Percentiles rank a stretch among this genome's conserved stretches.
Evolutionary conservation across 1,140 invertebrate genomes (phyloP).

Genomic region (Bacillus rossius): DNA sequence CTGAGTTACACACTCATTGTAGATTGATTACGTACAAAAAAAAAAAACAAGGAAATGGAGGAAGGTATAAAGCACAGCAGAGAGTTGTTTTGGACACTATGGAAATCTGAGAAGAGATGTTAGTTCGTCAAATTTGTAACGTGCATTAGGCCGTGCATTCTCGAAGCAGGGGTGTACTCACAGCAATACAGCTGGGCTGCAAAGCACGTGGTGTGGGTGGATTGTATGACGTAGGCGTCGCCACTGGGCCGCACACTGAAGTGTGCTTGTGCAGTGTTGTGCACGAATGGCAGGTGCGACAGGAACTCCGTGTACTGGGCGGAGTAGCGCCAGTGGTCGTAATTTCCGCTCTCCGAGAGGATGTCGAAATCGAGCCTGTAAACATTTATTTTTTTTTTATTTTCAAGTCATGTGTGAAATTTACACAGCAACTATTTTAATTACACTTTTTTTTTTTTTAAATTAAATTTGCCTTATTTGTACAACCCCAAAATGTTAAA

Average conservation of each 20-base stretch:
- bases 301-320: slow-evolving; percentile 59
- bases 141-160: too few relatives aligned
- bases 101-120: too few relatives aligned
- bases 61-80: too few relatives aligned
- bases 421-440: slow-evolving; percentile 4
- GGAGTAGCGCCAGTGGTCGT: slow-evolving; percentile 62
- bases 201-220: slow-evolving; percentile 58
- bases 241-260: slow-evolving; percentile 49
- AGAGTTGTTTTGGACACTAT: too few relatives aligned
- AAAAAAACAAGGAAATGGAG: too few relatives aligned
- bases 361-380: slow-evolving; percentile 55
- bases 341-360: slow-evolving; percentile 55
- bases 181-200: slow-evolving; percentile 50
- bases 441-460: slow-evolving; percentile 6
- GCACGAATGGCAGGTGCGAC: slow-evolving; percentile 54
- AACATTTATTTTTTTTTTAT: too few relatives aligned
- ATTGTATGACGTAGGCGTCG: slow-evolving; percentile 49
- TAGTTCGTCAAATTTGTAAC: too few relatives aligned
- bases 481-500: too few relatives aligned
- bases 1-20: too few relatives aligned
- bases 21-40: too few relatives aligned
- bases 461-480: too few relatives aligned
- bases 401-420: slow-evolving; percentile 2
- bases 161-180: slow-evolving; percentile 39
- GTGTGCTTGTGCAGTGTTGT: slow-evolving; percentile 50